Evolutionary conservation across 2,888 invertebrate genomes (phyloP).

Genomic region (Drosophila setosimentum): DNA sequence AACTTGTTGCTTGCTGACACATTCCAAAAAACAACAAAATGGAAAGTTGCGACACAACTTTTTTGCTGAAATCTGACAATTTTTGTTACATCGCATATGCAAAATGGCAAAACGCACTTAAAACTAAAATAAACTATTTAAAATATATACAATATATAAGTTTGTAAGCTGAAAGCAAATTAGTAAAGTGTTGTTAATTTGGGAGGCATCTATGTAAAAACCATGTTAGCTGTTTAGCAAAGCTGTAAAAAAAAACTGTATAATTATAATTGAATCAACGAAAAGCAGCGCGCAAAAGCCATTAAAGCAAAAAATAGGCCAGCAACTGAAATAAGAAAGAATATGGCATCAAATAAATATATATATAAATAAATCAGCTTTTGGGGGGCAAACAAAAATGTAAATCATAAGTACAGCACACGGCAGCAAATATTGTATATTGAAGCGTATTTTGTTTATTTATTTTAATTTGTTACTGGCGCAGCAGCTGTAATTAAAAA

Average conservation of each 20-base stretch:
- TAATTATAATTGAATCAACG: slow-evolving; percentile 2
- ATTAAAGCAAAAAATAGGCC: slow-evolving; percentile 35
- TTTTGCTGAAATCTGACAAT: slow-evolving; percentile 7
- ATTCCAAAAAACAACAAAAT: slow-evolving; percentile 13
- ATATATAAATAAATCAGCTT: slow-evolving; percentile 20
- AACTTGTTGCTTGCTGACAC: slow-evolving; percentile 59
- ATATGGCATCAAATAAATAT: slow-evolving; percentile 28
- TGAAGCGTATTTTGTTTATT: slow-evolving; percentile 56
- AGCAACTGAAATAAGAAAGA: slow-evolving; percentile 52
- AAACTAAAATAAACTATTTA: slow-evolving; percentile 45
- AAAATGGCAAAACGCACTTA: slow-evolving; percentile 58
- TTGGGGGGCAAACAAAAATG: slow-evolving; percentile 13
- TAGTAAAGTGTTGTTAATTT: slow-evolving; percentile 39
- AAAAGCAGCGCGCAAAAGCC: slow-evolving; percentile 39
- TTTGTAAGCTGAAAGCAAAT: slow-evolving; percentile 34
- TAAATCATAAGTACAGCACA: slow-evolving; percentile 37
- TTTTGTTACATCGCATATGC: slow-evolving; percentile 56
- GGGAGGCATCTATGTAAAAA: slow-evolving; percentile 41
- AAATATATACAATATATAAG: slow-evolving; percentile 9
- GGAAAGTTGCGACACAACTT: slow-evolving; percentile 38
- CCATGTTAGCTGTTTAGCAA: slow-evolving; percentile 33
- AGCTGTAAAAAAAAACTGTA: slow-evolving; percentile 42
- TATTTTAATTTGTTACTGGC: slow-evolving; percentile 60
- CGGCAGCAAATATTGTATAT: slow-evolving; percentile 61
- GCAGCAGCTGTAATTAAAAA: slow-evolving; percentile 72